Base-by-base conservation (phyloP, 2,888 invertebrate species). In the Dolichopus griseipennis region DNA sequence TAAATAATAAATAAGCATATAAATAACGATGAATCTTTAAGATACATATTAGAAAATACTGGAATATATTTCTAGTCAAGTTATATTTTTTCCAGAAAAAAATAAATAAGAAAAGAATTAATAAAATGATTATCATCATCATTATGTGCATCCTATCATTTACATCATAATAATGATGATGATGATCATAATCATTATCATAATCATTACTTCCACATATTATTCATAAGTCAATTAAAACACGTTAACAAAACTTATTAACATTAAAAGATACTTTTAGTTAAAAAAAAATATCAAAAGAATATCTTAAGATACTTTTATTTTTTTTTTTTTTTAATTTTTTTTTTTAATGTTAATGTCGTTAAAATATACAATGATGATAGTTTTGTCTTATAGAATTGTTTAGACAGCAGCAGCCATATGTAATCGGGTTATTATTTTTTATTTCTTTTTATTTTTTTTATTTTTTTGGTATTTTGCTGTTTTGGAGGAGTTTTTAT, bases 171-270 rank as follows among this genome's bases (percentile, higher is more conserved):
- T 41, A 12, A 41, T 41, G 41, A 41, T 41, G 9, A 41, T 41
- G 2, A 41, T 41, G 41, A 41, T 41, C 2, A 41, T 27, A 27
- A 27, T 27, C 27, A 52, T 52, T 18, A 52, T 15, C n/a, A 52
- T 52, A 3, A 52, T 52, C 52, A 52, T 52, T n/a, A 18, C 52
- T 52, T 18, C 15, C 52, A n/a, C 15, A 52, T 37, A 37, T 37
- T 37, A 52, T 52, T 52, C 52, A 52, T 52, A 6, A 18, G 52
- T 52, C 52, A 52, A 52, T 52, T 52, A 52, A 52, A 52, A 52
- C 18, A 52, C 52, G 52, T 52, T 52, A 52, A 52, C 52, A 52
- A 52, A 18, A 52, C 52, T 52, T 52, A 52, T 52, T 52, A 52
- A n/a, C 52, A 52, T 52, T 52, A 52, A 52, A n/a, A 15, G 52